Conservation (phyloP, 2,797 vertebrate species). For the Acanthiza pusilla region DNA sequence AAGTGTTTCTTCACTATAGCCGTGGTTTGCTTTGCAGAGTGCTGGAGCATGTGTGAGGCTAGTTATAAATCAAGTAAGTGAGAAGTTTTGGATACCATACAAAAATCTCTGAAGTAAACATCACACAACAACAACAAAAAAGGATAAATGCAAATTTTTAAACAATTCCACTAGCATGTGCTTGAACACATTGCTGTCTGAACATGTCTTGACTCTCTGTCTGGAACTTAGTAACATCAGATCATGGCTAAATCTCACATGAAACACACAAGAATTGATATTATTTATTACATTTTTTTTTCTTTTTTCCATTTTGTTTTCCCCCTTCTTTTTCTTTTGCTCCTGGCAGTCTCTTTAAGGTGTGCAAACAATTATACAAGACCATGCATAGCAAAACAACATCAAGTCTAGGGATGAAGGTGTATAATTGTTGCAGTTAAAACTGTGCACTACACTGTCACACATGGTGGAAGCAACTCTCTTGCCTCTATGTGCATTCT, state of each 20-base stretch:
- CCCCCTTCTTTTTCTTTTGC: not conserved
- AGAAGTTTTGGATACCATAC: not conserved
- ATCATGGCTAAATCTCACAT: not conserved
- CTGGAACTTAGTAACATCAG: not conserved
- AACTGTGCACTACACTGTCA: not conserved
- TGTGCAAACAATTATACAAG: not conserved
- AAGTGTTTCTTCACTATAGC: not conserved
- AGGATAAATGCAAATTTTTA: not conserved
- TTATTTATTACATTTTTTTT: not conserved
- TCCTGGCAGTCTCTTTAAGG: not conserved
- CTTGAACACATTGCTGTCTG: not conserved
- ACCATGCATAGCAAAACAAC: not conserved
- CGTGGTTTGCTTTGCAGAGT: not conserved
- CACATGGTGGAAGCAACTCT: not conserved
- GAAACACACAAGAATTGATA: not conserved
- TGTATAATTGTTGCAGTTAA: not conserved
- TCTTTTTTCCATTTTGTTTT: not conserved
- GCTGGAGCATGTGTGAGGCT: not conserved
- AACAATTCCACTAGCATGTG: not conserved
- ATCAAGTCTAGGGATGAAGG: not conserved
- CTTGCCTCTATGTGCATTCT: not conserved
- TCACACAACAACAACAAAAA: not conserved
- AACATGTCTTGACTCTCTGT: not conserved
- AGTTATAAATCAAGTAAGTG: not conserved
- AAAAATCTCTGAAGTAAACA: not conserved